phyloP scores from a whole-genome alignment of 2,797 vertebrate genomes.

The Botia kubotai region DNA sequence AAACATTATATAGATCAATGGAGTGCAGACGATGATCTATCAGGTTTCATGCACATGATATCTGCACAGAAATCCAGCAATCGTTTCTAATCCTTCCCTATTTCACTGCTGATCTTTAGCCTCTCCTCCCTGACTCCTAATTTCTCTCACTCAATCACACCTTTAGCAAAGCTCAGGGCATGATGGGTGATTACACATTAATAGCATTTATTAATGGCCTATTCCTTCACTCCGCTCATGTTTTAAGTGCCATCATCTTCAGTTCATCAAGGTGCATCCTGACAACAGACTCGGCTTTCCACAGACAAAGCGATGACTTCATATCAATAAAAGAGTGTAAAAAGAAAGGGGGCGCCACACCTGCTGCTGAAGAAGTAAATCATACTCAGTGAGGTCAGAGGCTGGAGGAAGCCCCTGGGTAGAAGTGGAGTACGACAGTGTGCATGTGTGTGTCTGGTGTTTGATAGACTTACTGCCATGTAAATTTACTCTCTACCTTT shows the following conservation, averaged over 20 bases:
- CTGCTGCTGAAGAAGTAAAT: slow-evolving; percentile 76
- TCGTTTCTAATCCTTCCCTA: slow-evolving; percentile 10
- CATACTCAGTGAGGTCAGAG: slow-evolving; percentile 68
- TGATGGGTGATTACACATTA: slow-evolving; percentile 78
- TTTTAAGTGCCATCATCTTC: slow-evolving; percentile 74
- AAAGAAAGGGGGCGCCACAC: slow-evolving; percentile 54
- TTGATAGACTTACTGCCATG: slow-evolving; percentile 36
- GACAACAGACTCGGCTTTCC: slow-evolving; percentile 74
- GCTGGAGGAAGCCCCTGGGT: slow-evolving; percentile 57
- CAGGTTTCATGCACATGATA: slow-evolving; percentile 28
- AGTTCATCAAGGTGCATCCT: slow-evolving; percentile 77
- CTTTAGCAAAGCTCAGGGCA: slow-evolving; percentile 69
- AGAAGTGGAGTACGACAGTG: slow-evolving; percentile 46
- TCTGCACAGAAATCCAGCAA: slow-evolving; percentile 26
- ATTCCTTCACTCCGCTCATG: slow-evolving; percentile 69
- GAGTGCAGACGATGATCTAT: slow-evolving; percentile 31
- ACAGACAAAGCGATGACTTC: slow-evolving; percentile 77
- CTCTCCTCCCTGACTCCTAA: slow-evolving; percentile 68
- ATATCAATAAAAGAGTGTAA: slow-evolving; percentile 79
- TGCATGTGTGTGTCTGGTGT: slow-evolving; percentile 21
- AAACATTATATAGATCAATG: slow-evolving; percentile 30
- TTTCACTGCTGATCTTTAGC: slow-evolving; percentile 65
- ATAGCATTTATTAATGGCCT: slow-evolving; percentile 78
- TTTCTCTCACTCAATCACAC: slow-evolving; percentile 44
- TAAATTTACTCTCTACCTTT: slow-evolving; percentile 23